A percentile compares a stretch with the other conserved stretches of the same genome.
These are phyloP conservation scores for Syngnathus rostellatus DNA, from an alignment of 2,797 vertebrate species.

Conservation along the genomic window DNA sequence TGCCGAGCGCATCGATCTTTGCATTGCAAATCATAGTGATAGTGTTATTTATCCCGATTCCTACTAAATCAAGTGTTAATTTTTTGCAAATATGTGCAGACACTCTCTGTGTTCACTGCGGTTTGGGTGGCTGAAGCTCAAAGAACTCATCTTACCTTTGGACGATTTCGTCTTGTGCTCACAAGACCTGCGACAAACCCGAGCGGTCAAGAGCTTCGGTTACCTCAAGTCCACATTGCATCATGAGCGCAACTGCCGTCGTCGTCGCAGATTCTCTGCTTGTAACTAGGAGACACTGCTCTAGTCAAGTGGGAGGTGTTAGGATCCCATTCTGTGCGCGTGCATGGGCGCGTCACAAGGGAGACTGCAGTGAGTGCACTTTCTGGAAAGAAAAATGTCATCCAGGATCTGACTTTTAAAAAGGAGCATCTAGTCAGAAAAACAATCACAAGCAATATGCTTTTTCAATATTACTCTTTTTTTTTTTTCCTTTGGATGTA, in stretches of 20 bases:
- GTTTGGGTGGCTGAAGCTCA: neutral
- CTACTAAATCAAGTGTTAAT: too few species aligned
- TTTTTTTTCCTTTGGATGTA: too few species aligned
- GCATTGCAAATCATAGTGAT: too few species aligned
- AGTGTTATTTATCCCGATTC: too few species aligned
- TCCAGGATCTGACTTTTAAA: neutral
- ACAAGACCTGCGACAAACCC: neutral
- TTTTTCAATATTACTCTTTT: too few species aligned
- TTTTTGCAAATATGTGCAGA: too few species aligned
- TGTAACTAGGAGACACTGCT: conserved; percentile 8
- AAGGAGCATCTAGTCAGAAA: neutral
- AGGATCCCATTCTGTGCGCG: neutral
- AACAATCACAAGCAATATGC: neutral
- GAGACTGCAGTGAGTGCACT: neutral
- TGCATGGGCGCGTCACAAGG: neutral
- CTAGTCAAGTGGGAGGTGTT: conserved; percentile 9
- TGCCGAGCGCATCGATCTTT: too few species aligned
- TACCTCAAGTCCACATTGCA: neutral
- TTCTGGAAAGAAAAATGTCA: neutral
- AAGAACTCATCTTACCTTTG: neutral
- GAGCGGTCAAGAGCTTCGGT: neutral
- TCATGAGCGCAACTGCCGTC: neutral
- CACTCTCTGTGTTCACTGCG: too few species aligned
- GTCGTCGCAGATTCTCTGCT: neutral
- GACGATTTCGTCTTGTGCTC: neutral